Percentiles rank a stretch among this genome's conserved stretches.
These are phyloP conservation scores for Pegea sp. DNA, from an alignment of 23 tunicate species.

Conservation along the genomic window DNA sequence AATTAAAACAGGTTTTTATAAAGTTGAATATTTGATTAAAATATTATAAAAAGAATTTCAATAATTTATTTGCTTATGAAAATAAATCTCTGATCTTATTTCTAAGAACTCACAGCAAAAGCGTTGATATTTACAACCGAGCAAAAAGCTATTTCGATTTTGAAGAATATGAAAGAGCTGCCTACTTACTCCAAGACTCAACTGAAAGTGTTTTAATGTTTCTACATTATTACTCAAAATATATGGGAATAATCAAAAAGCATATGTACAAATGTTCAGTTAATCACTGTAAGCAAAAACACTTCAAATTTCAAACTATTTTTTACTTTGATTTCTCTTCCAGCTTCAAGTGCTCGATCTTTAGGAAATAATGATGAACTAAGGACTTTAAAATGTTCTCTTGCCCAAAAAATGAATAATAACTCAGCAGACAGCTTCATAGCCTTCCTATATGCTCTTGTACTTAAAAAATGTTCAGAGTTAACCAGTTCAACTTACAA, in stretches of 20 bases:
- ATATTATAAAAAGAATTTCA: too few species aligned
- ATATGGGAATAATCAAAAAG: conserved; percentile 25
- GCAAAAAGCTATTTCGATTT: conserved; percentile 78
- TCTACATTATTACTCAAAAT: conserved; percentile 41
- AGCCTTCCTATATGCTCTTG: conserved; percentile 37
- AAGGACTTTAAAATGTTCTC: conserved; percentile 14
- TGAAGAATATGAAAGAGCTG: conserved; percentile 53
- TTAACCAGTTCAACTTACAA: conserved; percentile 25
- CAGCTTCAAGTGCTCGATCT: conserved; percentile 20
- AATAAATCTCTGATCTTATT: too few species aligned
- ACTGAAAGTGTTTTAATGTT: conserved; percentile 16
- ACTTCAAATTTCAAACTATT: too few species aligned
- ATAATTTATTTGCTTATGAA: too few species aligned
- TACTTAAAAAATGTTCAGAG: conserved; percentile 55
- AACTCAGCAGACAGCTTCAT: conserved; percentile 26
- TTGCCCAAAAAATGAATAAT: conserved; percentile 18
- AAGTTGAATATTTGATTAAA: neutral
- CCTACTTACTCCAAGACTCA: conserved; percentile 25
- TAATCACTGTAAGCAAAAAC: neutral
- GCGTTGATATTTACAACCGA: conserved; percentile 20
- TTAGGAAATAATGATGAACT: conserved; percentile 40
- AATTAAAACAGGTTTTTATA: neutral
- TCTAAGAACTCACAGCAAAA: too few species aligned
- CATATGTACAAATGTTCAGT: conserved; percentile 5
- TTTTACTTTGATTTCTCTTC: neutral